phyloP scores from a whole-genome alignment of 30 jellyfish, hydroid and myxozoan species.

The Aurelia coerulea region DNA sequence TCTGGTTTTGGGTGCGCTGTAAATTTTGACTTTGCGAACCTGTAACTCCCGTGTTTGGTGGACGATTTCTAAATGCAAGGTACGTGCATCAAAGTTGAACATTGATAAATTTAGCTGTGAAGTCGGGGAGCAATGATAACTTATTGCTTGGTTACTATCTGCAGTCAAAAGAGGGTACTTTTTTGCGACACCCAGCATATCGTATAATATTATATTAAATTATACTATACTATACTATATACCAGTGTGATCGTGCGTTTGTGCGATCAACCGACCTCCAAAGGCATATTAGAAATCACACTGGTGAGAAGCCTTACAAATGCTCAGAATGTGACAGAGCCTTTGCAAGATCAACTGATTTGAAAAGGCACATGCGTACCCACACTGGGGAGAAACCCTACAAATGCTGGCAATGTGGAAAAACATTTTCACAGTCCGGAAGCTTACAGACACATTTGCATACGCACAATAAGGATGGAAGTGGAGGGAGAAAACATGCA shows the following conservation, averaged over 20 bases:
- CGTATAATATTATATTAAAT: too few relatives aligned
- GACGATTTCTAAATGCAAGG: too few relatives aligned
- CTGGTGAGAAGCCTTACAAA: slow-evolving; percentile 99
- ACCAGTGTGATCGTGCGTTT: slow-evolving; percentile 97
- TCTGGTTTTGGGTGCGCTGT: too few relatives aligned
- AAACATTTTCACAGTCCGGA: slow-evolving; percentile 87
- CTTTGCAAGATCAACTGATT: slow-evolving; percentile 97
- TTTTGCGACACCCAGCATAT: too few relatives aligned
- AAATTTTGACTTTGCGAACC: too few relatives aligned
- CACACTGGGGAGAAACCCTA: slow-evolving; percentile 98
- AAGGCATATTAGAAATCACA: slow-evolving; percentile 97
- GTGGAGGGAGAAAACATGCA: slow-evolving; percentile 45
- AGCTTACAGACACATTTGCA: slow-evolving; percentile 87
- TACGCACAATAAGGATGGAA: slow-evolving; percentile 77
- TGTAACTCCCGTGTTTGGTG: too few relatives aligned
- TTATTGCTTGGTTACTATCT: too few relatives aligned
- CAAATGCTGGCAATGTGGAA: slow-evolving; percentile 91
- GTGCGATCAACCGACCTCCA: slow-evolving; percentile 99
- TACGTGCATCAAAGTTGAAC: too few relatives aligned
- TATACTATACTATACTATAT: too few relatives aligned
- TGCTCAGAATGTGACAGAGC: slow-evolving; percentile 98
- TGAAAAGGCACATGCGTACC: slow-evolving; percentile 98
- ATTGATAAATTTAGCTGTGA: too few relatives aligned
- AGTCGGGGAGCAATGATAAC: too few relatives aligned
- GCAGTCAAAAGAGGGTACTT: too few relatives aligned